These are phyloP conservation scores for Nilaparvata lugens DNA, from an alignment of 1,140 invertebrate genomes.

Conservation along the genomic window DNA sequence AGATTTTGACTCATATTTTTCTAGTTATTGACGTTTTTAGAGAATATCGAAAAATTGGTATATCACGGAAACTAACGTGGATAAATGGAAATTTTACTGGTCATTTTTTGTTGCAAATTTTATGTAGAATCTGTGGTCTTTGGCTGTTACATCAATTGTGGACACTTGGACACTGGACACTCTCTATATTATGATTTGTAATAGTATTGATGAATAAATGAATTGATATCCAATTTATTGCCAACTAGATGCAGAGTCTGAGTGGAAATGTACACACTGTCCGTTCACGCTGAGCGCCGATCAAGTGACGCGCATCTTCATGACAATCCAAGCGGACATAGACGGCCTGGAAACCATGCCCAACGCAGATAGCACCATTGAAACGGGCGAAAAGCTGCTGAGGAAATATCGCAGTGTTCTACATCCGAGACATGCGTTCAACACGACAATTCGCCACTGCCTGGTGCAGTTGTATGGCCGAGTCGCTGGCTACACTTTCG, in stretches of 20 bases:
- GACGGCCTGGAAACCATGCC: conserved; percentile 40
- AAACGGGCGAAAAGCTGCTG: conserved; percentile 48
- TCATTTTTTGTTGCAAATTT: too few species aligned
- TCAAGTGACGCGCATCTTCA: conserved; percentile 44
- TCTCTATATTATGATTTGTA: too few species aligned
- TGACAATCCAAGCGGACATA: conserved; percentile 51
- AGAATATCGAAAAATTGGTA: too few species aligned
- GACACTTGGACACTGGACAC: too few species aligned
- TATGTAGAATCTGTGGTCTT: too few species aligned
- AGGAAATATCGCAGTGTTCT: conserved; percentile 53
- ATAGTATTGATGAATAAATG: too few species aligned
- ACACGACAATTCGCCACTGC: conserved; percentile 44
- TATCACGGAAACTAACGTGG: too few species aligned
- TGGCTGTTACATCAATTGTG: too few species aligned
- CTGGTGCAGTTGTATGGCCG: conserved; percentile 67
- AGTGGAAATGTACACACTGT: conserved; percentile 66
- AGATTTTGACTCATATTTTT: too few species aligned
- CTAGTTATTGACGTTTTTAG: too few species aligned
- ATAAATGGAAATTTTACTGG: too few species aligned
- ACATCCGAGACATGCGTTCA: conserved; percentile 61
- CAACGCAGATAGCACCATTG: conserved; percentile 37
- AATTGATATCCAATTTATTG: too few species aligned
- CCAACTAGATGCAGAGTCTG: conserved; percentile 45
- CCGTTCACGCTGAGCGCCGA: conserved; percentile 45
- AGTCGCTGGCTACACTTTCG: conserved; percentile 55